These are phyloP conservation scores for Lordiphosa mommai DNA, from an alignment of 1,140 invertebrate genomes.

Conservation along the genomic window DNA sequence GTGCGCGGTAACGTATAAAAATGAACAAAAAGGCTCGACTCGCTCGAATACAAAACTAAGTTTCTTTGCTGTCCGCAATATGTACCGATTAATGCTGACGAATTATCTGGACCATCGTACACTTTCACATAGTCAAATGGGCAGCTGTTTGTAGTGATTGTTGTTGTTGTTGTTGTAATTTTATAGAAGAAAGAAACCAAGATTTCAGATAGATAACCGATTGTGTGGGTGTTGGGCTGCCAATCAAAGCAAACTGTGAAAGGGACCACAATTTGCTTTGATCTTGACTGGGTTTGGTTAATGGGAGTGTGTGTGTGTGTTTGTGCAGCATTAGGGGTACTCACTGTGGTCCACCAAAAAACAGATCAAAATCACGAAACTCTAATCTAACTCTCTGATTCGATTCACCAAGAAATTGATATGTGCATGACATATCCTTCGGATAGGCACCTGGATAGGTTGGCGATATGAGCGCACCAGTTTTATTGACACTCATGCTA, in stretches of 20 bases:
- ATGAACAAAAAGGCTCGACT: slow-evolving; percentile 91
- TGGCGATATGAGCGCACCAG: slow-evolving; percentile 94
- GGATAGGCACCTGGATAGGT: slow-evolving; percentile 99
- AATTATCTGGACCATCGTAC: slow-evolving; percentile 94
- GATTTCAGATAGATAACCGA: slow-evolving; percentile 36
- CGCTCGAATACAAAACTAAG: slow-evolving; percentile 95
- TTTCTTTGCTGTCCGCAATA: slow-evolving; percentile 99
- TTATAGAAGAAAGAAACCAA: slow-evolving; percentile 22
- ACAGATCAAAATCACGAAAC: slow-evolving; percentile 99
- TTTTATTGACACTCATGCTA: slow-evolving; percentile 87
- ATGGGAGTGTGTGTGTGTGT: slow-evolving; percentile 14
- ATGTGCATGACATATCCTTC: slow-evolving; percentile 95
- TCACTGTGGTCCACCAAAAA: slow-evolving; percentile 99
- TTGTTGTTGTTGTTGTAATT: slow-evolving; percentile 43
- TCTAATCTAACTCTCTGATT: slow-evolving; percentile 96
- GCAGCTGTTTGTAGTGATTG: slow-evolving; percentile 86
- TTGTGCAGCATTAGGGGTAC: slow-evolving; percentile 81
- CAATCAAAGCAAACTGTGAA: slow-evolving; percentile 45
- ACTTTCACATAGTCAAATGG: slow-evolving; percentile 99
- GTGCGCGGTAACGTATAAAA: slow-evolving; percentile 94
- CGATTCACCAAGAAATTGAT: slow-evolving; percentile 94
- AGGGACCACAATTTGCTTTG: slow-evolving; percentile 49
- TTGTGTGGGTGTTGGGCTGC: slow-evolving; percentile 40
- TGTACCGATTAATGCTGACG: slow-evolving; percentile 94
- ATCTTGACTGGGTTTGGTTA: slow-evolving; percentile 44